phyloP scores from a whole-genome alignment of 2,797 vertebrate species.

The Cuculus canorus region DNA sequence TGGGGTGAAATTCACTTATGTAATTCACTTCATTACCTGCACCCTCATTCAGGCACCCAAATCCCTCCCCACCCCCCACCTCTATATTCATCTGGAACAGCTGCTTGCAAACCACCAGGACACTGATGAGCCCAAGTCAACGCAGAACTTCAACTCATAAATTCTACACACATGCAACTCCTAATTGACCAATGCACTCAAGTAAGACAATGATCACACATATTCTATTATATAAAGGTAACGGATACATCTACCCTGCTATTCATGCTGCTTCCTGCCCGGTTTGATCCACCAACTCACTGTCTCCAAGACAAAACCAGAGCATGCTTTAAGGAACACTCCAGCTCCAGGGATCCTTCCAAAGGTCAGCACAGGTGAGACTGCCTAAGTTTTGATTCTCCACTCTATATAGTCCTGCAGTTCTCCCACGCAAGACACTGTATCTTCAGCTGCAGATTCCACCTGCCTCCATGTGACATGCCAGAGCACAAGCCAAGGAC shows the following conservation, averaged over 20 bases:
- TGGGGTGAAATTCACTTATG: not conserved
- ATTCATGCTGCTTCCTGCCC: accelerated
- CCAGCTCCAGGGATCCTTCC: not conserved
- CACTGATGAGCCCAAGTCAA: not conserved
- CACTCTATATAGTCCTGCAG: not conserved
- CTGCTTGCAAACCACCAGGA: not conserved
- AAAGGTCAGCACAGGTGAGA: not conserved
- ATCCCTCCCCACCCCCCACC: accelerated
- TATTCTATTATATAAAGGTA: not conserved
- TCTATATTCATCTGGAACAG: not conserved
- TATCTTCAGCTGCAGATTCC: not conserved
- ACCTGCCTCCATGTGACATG: accelerated
- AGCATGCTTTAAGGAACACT: accelerated
- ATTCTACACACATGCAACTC: not conserved
- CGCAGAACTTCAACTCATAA: not conserved
- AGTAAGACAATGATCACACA: not conserved
- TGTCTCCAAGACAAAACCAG: not conserved
- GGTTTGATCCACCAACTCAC: not conserved
- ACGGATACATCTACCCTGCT: not conserved
- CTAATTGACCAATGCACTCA: not conserved
- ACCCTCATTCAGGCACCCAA: not conserved
- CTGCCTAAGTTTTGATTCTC: not conserved
- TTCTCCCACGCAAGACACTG: not conserved
- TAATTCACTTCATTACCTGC: not conserved
- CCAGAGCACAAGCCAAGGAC: accelerated